Evolutionary conservation across 1,140 invertebrate genomes (phyloP), one percentile per base, ranked within the genome.

Genomic region (Oryctes rhinoceros): DNA sequence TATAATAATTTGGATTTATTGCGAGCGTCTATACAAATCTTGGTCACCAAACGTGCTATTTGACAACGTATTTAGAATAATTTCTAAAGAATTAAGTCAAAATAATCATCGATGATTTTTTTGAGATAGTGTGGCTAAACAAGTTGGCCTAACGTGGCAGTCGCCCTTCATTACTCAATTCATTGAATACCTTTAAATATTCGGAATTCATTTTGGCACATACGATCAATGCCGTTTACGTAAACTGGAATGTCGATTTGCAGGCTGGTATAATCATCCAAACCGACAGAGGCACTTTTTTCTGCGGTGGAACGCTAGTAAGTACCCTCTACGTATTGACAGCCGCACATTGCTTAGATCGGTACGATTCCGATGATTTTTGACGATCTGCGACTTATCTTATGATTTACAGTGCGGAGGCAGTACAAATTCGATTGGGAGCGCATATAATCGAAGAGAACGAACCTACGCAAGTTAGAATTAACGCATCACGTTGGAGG

Each of bases 391-490:
- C 13, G 15, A 11, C 53, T 62, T 13, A 62, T 18, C 53, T n/a
- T 62, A 15, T 20, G 20, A 7, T 62, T 15, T 13, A n/a, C 53
- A 67, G 65, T 4, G 65, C 65, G 4, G 13, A 30, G 5, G 20
- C 65, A 18, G 18, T 24, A 24, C 65, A 67, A 67, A 6, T 67
- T 24, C 65, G 65, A 10, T 35, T 67, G 10, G 65, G 65, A 35
- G 65, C 65, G 20, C 65, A 67, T 35, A 67, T 5, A 24, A 67
- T 67, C 65, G 65, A 67, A 11, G 20, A 67, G 24, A 67, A 67
- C 65, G 65, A 67, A 35, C 65, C 65, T 24, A 67, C 65, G 30
- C 65, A 67, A 35, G 65, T 67, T 24, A 67, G 65, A 67, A 67
- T 67, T 13, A 67, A 67, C 65, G 65, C 65, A 24, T 67, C 65